These are phyloP conservation scores for Drosophila orosa DNA, from an alignment of 1,140 invertebrate species.

Conservation along the genomic window DNA sequence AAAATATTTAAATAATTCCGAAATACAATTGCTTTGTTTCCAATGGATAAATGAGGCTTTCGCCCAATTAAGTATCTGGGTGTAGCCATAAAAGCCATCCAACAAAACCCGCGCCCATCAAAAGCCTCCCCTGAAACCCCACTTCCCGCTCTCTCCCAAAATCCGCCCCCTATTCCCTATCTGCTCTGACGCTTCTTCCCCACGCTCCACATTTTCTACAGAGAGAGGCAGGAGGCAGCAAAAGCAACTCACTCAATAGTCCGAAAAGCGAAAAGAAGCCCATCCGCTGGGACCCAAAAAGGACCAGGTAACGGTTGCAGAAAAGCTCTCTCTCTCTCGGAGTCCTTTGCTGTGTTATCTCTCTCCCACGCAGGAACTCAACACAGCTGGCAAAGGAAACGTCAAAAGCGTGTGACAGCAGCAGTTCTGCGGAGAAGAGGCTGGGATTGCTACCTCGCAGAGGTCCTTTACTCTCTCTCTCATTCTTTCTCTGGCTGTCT, in stretches of 20 bases:
- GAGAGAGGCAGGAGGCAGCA: slow-evolving; percentile 17
- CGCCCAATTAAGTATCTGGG: slow-evolving; percentile 60
- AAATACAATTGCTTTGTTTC: slow-evolving; percentile 18
- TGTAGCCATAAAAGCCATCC: slow-evolving; percentile 67
- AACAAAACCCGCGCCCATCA: slow-evolving; percentile 61
- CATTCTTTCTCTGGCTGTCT: not conserved
- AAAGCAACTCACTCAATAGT: slow-evolving; percentile 72
- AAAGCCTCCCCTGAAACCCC: slow-evolving; percentile 16
- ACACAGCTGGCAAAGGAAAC: slow-evolving; percentile 70
- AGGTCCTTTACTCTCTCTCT: slow-evolving; percentile 23
- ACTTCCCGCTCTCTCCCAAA: not conserved
- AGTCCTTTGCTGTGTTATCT: slow-evolving; percentile 6
- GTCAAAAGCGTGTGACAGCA: slow-evolving; percentile 74
- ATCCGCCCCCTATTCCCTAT: slow-evolving; percentile 1
- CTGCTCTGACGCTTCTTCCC: not conserved
- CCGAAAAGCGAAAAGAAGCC: slow-evolving; percentile 56
- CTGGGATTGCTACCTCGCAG: slow-evolving; percentile 26
- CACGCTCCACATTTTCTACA: not conserved
- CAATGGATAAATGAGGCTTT: slow-evolving; percentile 15
- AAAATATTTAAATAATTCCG: slow-evolving; percentile 6
- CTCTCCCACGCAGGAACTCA: slow-evolving; percentile 62
- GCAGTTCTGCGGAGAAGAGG: slow-evolving; percentile 37
- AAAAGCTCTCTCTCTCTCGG: slow-evolving; percentile 13
- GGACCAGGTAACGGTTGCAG: slow-evolving; percentile 61
- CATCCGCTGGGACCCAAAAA: slow-evolving; percentile 36